phyloP scores from a whole-genome alignment of 2,113 vertebrate genomes.

The Oenanthe melanoleuca region DNA sequence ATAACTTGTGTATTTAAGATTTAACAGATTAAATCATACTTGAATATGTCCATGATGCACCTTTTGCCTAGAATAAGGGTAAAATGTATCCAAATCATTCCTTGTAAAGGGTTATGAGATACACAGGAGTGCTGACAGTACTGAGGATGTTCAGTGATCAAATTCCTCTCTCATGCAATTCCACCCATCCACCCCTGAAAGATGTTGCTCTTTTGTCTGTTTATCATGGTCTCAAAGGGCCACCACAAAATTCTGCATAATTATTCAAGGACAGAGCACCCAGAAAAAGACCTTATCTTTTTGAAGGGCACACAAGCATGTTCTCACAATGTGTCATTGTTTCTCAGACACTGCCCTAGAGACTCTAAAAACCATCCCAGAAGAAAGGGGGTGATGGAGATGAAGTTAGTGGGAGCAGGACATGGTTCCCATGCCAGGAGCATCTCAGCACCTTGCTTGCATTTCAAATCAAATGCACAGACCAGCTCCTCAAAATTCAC shows the following conservation, averaged over 20 bases:
- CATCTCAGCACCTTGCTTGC: background rate
- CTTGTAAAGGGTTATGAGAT: background rate
- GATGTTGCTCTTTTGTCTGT: background rate
- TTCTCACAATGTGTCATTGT: background rate
- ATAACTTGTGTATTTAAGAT: background rate
- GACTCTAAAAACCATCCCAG: background rate
- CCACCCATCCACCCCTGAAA: background rate
- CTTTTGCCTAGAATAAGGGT: background rate
- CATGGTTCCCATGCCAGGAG: background rate
- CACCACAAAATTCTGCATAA: background rate
- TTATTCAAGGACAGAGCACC: background rate
- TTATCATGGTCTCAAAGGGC: background rate
- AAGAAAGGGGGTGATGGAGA: background rate
- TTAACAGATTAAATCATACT: background rate
- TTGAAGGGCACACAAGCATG: background rate
- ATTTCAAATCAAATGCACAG: background rate
- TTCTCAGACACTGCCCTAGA: background rate
- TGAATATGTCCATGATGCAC: background rate
- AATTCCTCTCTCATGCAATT: background rate
- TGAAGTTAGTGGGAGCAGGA: background rate
- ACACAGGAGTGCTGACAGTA: fast-evolving
- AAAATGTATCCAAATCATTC: background rate
- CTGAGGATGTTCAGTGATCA: background rate
- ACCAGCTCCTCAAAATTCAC: background rate
- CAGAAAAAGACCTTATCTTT: background rate